Base-by-base conservation (phyloP, 2,113 vertebrate genomes). In the Burhinus oedicnemus region DNA sequence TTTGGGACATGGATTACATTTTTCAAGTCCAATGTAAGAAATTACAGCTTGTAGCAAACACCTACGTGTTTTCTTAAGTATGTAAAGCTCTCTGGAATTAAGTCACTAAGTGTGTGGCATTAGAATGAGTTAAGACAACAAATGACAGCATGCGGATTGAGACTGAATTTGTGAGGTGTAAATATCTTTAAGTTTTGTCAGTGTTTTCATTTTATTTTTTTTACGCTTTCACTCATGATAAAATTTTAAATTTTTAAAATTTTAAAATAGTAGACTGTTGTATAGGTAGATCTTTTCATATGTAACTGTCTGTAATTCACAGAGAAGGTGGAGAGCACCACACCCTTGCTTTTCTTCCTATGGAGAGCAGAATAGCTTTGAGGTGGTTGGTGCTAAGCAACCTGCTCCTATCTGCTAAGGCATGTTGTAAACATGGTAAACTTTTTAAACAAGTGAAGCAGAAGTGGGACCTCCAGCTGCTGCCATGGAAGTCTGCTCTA, bases 21-120 rank as follows among this genome's bases (percentile, higher is more conserved):
- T 96, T 95, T 92, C 77, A 79, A 87, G 74, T 69, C 83, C 65
- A 54, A 83, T 77, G 52, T 72, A 89, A 91, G 72, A 82, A 84
- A 49, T 93, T 79, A 58, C 65, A 89, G 83, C 61, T 55, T 87
- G 77, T 75, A 65, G 90, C 90, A 90, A 90, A 52, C 57, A 62
- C 29, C 76, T 72, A 34, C 0, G 1, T 60, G 52, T 57, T 91
- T 87, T 52, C 65, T 95, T 27, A 72, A n/a, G 23, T 65, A 36
- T 65, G 77, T 78, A 54, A 72, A 87, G 88, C n/a, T 57, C 72
- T 93, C 70, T 64, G 55, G 65, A 90, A 87, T 71, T 74, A 44
- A 75, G n/a, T 70, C 83, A 64, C 26, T 58, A 36, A 38, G 19
- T 15, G 9, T 76, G 44, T 74, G 76, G 45, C 19, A 3, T 71